Evolutionary conservation across 2,888 invertebrate species (phyloP).

Genomic region (Sabatieria punctata): DNA sequence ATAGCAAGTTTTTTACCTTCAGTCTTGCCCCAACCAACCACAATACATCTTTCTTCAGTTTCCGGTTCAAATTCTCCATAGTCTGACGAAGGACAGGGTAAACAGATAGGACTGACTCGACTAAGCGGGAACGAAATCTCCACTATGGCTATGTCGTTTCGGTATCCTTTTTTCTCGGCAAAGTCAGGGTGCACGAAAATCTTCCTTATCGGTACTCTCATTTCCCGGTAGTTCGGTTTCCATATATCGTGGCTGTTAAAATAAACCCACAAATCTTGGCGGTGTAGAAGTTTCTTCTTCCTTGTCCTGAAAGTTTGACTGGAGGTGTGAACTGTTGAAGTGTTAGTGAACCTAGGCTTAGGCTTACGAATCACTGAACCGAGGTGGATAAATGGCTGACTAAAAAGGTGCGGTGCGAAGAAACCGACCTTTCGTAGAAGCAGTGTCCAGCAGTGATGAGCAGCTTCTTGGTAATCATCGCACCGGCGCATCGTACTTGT

Average conservation of each 20-base stretch:
- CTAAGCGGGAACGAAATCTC: neutral
- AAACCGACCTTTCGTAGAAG: too few relatives aligned
- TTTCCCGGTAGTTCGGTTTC: neutral
- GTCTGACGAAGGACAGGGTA: neutral
- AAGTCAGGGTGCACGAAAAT: neutral
- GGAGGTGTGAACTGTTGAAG: too few relatives aligned
- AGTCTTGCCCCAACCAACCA: neutral
- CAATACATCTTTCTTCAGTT: neutral
- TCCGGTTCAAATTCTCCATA: neutral
- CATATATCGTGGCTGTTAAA: neutral
- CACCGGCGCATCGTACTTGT: neutral
- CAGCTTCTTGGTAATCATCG: neutral
- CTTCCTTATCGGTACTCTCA: neutral
- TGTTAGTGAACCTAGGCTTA: too few relatives aligned
- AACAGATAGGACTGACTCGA: neutral
- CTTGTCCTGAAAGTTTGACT: too few relatives aligned
- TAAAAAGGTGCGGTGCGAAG: too few relatives aligned
- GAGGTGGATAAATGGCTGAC: too few relatives aligned
- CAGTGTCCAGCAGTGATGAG: slow-evolving; percentile 2
- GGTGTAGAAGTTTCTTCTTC: neutral
- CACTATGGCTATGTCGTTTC: neutral
- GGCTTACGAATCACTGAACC: too few relatives aligned
- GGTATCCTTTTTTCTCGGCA: neutral
- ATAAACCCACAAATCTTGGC: neutral
- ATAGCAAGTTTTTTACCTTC: neutral